Conservation (phyloP, 2,113 vertebrate species). For the Archocentrus centrarchus region DNA sequence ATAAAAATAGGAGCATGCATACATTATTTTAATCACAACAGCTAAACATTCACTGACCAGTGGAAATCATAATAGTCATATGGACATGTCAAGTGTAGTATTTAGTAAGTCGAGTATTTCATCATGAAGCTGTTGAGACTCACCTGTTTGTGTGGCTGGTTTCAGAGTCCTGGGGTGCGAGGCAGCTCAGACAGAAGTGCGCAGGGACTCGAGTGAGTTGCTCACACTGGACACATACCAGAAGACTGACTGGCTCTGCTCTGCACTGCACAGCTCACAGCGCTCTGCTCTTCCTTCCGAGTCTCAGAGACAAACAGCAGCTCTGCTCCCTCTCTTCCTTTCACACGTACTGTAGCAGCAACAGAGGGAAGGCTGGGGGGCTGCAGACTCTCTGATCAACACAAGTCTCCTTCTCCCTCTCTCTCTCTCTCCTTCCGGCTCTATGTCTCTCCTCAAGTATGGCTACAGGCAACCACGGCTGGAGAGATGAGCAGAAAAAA, state of each 20-base stretch:
- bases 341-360: constrained; percentile 66
- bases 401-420: constrained; percentile 44
- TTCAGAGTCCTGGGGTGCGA: constrained; percentile 33
- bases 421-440: constrained; percentile 42
- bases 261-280: constrained; percentile 32
- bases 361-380: constrained; percentile 67
- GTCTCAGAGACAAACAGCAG: constrained; percentile 68
- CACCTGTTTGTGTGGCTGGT: constrained; percentile 65
- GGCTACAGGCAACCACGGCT: constrained; percentile 49
- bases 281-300: constrained; percentile 45
- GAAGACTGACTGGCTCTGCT: constrained; percentile 40
- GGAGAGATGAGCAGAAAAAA: constrained; percentile 19
- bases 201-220: constrained; percentile 36
- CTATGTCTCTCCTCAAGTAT: constrained; percentile 62
- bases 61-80: neutral
- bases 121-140: constrained; percentile 35
- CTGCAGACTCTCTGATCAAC: constrained; percentile 73
- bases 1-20: neutral
- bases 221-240: constrained; percentile 63
- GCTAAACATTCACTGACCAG: neutral
- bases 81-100: neutral
- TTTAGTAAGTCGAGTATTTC: neutral
- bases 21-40: neutral
- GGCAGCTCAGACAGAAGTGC: constrained; percentile 38
- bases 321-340: constrained; percentile 61